Evolutionary conservation across 2,113 vertebrate genomes (phyloP).

Genomic region (Micronycteris hirsuta): DNA sequence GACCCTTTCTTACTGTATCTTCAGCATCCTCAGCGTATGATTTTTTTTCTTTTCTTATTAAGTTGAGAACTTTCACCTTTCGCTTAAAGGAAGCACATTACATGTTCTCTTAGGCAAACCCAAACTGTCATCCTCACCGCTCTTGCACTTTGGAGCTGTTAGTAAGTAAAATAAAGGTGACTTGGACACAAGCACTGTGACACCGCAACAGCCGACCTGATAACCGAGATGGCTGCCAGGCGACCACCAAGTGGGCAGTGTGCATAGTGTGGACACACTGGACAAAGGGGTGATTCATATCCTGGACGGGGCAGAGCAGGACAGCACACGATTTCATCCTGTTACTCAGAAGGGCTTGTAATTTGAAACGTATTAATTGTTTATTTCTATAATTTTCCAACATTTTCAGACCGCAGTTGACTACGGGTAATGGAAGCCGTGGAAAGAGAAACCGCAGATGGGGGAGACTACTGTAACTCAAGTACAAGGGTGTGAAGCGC

Average conservation of each 20-base stretch:
- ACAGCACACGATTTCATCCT: background rate
- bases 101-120: too few species aligned
- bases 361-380: background rate
- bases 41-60: background rate
- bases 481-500: background rate
- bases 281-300: background rate
- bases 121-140: background rate
- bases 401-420: background rate
- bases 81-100: background rate
- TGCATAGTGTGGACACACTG: background rate
- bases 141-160: background rate
- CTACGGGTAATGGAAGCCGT: background rate
- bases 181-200: background rate
- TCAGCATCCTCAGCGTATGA: background rate
- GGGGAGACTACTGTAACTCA: background rate
- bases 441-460: background rate
- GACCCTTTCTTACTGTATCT: background rate
- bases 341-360: background rate
- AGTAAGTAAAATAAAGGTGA: background rate
- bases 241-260: background rate
- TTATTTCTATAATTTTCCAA: background rate
- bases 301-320: background rate
- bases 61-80: background rate
- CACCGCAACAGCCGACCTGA: background rate
- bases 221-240: background rate